Conservation (phyloP, 2,888 invertebrate genomes). For the Ganaspis brasiliensis region DNA sequence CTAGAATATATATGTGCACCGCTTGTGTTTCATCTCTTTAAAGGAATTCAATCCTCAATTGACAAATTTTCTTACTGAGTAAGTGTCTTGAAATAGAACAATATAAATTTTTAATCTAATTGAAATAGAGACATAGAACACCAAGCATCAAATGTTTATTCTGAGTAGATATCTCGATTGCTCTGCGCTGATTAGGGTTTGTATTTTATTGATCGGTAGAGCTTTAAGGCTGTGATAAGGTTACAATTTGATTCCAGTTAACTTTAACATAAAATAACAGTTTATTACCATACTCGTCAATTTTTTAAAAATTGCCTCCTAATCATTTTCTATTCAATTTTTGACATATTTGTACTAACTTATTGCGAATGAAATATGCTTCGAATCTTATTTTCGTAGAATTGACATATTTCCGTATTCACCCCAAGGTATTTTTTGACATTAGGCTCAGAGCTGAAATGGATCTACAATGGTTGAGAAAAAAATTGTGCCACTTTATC, state of each 20-base stretch:
- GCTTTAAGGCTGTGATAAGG: constrained; percentile 15
- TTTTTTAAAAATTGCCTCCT: neutral
- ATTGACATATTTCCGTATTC: neutral
- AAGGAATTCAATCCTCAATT: neutral
- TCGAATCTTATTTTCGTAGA: neutral
- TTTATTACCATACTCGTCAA: neutral
- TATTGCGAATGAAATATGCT: neutral
- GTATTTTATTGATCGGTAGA: constrained; percentile 19
- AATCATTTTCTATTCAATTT: neutral
- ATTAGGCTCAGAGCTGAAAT: neutral
- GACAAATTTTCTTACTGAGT: constrained; percentile 1
- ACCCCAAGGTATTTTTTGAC: constrained; percentile 1
- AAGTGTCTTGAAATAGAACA: neutral
- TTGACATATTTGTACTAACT: neutral
- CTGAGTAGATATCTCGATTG: constrained; percentile 22
- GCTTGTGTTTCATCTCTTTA: neutral
- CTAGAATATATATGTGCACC: too few relatives aligned
- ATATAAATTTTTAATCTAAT: constrained; percentile 2
- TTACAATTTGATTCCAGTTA: constrained; percentile 1
- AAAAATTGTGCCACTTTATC: too few relatives aligned
- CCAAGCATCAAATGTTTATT: constrained; percentile 24
- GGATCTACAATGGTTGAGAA: neutral
- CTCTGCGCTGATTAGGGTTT: constrained; percentile 20
- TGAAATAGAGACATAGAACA: constrained; percentile 2
- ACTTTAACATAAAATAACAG: neutral